Evolutionary conservation across 2,888 invertebrate species (phyloP), one percentile per base, ranked within the genome.

Genomic region (Amblyteles armatorius): DNA sequence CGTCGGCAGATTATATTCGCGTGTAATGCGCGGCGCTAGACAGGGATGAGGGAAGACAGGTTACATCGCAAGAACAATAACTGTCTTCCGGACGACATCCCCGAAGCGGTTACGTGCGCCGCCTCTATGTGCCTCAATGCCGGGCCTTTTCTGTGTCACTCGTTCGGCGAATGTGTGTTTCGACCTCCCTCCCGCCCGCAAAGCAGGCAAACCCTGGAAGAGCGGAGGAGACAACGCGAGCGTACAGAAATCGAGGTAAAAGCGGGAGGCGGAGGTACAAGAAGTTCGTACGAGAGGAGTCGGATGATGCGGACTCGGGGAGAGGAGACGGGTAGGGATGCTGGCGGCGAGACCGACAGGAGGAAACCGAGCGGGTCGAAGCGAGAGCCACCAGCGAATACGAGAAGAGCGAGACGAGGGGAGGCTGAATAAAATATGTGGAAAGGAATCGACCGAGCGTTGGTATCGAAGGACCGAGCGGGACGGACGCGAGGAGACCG

Each of bases 401-500:
- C 82, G 78, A 60, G 60, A 48, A 63, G 63, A 77, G 26, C 44
- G 84, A 72, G 79, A 84, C 78, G 82, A 63, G 55, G 83, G 74
- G 81, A 78, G 71, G 69, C 63, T 78, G 69, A 11, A 79, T 79
- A 85, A 83, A 81, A 72, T 73, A 84, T 80, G 88, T 85, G 81
- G 81, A 86, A 89, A 85, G 88, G 79, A 87, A 79, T 81, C 65
- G 13, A 81, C 83, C 71, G 76, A 80, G 79, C 76, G 80, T 76
- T 73, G 84, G 81, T 87, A 81, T 73, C 79, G 79, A 79, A 74
- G 83, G 79, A 81, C 69, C 63, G 81, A 68, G 83, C 79, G 79
- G 76, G 71, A 76, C 55, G 55, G 82, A 80, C 29, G 65, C 71
- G 65, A 82, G 79, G 72, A 72, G 76, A 79, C 79, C 80, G 86